These are phyloP conservation scores for Vanessa tameamea DNA, from an alignment of 1,140 invertebrate genomes.

Conservation along the genomic window DNA sequence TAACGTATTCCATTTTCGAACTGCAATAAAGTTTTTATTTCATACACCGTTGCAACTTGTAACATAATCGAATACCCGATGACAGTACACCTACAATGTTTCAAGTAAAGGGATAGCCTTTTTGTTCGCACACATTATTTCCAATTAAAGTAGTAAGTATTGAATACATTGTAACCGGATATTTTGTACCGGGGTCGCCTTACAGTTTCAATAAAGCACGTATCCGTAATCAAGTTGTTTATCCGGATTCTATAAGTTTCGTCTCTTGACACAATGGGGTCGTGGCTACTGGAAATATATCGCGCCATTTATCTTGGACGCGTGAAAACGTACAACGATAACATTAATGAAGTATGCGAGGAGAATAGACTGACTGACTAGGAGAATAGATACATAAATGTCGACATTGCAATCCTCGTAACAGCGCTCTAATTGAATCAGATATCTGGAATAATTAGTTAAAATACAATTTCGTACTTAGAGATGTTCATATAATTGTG, in stretches of 20 bases:
- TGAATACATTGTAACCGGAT: neutral
- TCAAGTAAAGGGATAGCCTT: neutral
- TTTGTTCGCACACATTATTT: neutral
- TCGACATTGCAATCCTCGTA: too few species aligned
- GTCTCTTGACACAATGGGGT: constrained; percentile 29
- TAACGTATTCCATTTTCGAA: constrained; percentile 3
- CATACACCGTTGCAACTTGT: neutral
- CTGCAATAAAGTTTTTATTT: neutral
- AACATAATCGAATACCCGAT: too few species aligned
- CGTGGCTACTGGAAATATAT: constrained; percentile 22
- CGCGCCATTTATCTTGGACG: constrained; percentile 22
- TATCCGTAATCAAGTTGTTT: constrained; percentile 32
- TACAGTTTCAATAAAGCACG: constrained; percentile 26
- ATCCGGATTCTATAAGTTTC: constrained; percentile 16
- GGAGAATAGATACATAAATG: too few species aligned
- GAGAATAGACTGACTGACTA: too few species aligned
- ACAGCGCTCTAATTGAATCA: too few species aligned
- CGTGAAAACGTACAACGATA: constrained; percentile 11
- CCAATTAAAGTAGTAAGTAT: constrained; percentile 1
- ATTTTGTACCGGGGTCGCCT: constrained; percentile 20
- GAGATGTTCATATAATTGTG: too few species aligned
- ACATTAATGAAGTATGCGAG: neutral
- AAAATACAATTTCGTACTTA: too few species aligned
- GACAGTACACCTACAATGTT: neutral
- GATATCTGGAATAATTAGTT: too few species aligned